Evolutionary conservation across 2,113 vertebrate species (phyloP).

Genomic region (Cynopterus brachyotis): DNA sequence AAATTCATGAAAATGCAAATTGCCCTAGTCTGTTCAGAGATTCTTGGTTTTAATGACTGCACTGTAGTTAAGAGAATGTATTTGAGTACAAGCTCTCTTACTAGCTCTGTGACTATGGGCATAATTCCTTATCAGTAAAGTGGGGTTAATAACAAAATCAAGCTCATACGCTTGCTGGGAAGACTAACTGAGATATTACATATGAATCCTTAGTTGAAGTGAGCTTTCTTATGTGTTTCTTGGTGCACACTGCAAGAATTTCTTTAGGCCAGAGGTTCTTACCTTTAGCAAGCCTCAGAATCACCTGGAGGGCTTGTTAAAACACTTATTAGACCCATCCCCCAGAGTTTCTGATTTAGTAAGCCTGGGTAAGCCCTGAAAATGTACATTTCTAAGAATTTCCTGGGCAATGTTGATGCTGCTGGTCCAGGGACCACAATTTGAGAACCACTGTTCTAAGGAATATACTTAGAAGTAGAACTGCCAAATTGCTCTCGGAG

Average conservation of each 20-base stretch:
- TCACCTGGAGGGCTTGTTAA: not conserved
- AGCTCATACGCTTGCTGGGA: not conserved
- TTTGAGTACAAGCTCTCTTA: not conserved
- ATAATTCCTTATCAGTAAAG: not conserved
- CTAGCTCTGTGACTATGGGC: not conserved
- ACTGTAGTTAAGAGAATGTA: not conserved
- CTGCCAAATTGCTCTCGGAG: not conserved
- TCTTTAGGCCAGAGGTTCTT: not conserved
- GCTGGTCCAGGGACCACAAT: not conserved
- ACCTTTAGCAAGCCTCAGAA: not conserved
- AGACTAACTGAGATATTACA: not conserved
- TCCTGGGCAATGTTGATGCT: not conserved
- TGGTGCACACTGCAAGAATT: not conserved
- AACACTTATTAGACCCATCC: not conserved
- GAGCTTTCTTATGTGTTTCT: not conserved
- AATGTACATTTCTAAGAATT: not conserved
- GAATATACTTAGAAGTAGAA: not conserved
- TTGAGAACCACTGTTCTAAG: not conserved
- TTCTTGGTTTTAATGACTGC: not conserved
- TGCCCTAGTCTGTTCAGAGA: not conserved
- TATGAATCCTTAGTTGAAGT: not conserved
- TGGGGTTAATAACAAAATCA: not conserved
- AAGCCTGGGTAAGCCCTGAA: not conserved
- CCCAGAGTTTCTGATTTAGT: not conserved
- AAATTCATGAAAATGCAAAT: not conserved